phyloP scores from a whole-genome alignment of 2,797 vertebrate species.

The Podarcis lilfordi region DNA sequence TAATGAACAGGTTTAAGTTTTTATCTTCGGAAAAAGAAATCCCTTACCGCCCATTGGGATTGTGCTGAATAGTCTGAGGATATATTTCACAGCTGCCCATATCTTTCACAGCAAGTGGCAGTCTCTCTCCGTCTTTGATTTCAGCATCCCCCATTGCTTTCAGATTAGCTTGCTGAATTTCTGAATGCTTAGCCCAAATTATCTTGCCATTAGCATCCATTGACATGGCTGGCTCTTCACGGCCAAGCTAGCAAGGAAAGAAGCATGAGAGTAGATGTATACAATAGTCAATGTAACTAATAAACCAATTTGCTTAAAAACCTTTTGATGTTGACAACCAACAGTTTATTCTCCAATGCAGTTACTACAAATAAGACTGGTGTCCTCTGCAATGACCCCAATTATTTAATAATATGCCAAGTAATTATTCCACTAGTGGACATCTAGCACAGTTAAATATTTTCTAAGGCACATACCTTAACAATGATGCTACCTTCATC shows the following conservation, averaged over 20 bases:
- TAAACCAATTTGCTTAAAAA: neutral
- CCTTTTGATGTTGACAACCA: neutral
- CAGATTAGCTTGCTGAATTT: conserved; percentile 96
- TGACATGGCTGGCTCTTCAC: conserved; percentile 98
- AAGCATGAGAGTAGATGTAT: neutral
- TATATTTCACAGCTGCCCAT: conserved; percentile 99
- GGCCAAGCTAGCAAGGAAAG: conserved; percentile 85
- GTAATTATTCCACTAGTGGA: neutral
- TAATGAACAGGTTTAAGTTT: neutral
- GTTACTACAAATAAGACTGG: neutral
- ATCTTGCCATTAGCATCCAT: conserved; percentile 99
- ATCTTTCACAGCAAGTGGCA: conserved; percentile 95
- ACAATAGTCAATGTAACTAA: neutral
- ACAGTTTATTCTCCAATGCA: neutral
- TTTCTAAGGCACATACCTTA: conserved; percentile 82
- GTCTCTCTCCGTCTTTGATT: conserved; percentile 95
- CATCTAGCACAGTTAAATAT: neutral
- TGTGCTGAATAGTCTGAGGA: conserved; percentile 98
- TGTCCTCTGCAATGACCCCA: neutral
- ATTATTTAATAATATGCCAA: neutral
- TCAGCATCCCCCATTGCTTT: conserved; percentile 98
- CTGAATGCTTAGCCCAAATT: conserved; percentile 98
- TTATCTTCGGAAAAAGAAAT: conserved; percentile 10
- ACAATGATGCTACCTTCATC: conserved; percentile 99
- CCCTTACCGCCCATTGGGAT: conserved; percentile 93